A percentile compares a stretch with the other conserved stretches of the same genome.
Conservation (phyloP, 2,797 vertebrate species). For the Silurus aristotelis region DNA sequence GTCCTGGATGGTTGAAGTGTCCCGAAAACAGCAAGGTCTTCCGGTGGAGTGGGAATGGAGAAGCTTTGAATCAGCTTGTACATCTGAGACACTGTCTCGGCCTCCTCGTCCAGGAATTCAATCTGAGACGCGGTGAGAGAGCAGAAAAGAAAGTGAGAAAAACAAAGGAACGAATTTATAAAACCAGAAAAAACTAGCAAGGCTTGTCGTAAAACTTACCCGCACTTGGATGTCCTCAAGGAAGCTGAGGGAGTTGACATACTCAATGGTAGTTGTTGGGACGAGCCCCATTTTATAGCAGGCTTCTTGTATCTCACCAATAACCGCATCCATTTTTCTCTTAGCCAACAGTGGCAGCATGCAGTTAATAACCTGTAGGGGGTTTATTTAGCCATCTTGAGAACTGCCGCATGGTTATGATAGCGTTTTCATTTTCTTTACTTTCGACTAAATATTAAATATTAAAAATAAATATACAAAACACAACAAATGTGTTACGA, state of each 20-base stretch:
- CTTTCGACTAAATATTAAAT: too few species aligned
- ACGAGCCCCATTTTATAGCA: constrained; percentile 76
- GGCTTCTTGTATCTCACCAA: constrained; percentile 77
- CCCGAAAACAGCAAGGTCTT: constrained; percentile 79
- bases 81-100: constrained; percentile 75
- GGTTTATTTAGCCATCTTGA: not conserved
- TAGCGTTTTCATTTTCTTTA: too few species aligned
- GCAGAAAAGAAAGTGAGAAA: not conserved
- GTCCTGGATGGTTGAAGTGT: constrained; percentile 74
- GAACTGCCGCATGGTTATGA: too few species aligned
- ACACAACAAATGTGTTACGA: too few species aligned
- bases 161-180: too few species aligned
- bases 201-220: constrained; percentile 66
- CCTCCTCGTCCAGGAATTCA: constrained; percentile 72
- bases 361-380: constrained; percentile 75
- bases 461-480: too few species aligned
- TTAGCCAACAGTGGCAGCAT: constrained; percentile 78
- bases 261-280: constrained; percentile 76
- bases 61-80: constrained; percentile 81
- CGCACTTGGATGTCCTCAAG: constrained; percentile 82
- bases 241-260: constrained; percentile 78
- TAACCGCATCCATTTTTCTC: constrained; percentile 76
- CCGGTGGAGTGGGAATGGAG: constrained; percentile 75
- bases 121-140: constrained; percentile 68
- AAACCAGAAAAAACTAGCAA: not conserved